These are phyloP conservation scores for Amblyraja radiata DNA, from an alignment of 2,797 vertebrate species.

Conservation along the genomic window DNA sequence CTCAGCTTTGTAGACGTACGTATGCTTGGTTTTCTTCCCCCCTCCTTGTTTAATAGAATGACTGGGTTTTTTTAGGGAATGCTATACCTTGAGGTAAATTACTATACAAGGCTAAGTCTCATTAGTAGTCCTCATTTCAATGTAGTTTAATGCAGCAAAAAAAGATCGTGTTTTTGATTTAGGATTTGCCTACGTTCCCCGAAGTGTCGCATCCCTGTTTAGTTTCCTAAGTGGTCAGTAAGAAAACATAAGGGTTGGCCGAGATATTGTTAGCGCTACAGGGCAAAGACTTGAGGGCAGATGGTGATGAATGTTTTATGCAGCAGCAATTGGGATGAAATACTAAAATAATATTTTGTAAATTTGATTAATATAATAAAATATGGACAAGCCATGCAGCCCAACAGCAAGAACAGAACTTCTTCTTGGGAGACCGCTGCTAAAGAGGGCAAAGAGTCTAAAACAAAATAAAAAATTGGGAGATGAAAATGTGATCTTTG, in stretches of 20 bases:
- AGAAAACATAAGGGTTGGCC: constrained; percentile 7
- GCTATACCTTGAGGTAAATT: not conserved
- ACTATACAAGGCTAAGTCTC: not conserved
- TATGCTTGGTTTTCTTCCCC: not conserved
- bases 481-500: too few species aligned
- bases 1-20: not conserved
- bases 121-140: not conserved
- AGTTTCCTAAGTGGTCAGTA: constrained; percentile 25
- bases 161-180: constrained; percentile 14
- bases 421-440: not conserved
- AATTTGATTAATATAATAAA: constrained; percentile 32
- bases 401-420: not conserved
- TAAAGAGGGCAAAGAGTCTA: not conserved
- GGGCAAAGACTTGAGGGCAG: not conserved
- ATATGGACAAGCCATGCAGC: not conserved
- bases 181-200: constrained; percentile 3
- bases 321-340: constrained; percentile 24
- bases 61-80: not conserved
- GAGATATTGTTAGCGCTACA: constrained; percentile 21
- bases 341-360: not conserved
- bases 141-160: not conserved
- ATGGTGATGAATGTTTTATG: constrained; percentile 26
- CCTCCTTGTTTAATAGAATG: not conserved
- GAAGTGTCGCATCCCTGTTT: constrained; percentile 11
- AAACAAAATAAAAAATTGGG: not conserved